phyloP scores from a whole-genome alignment of 2,888 invertebrate species.

The Drosophila paranaensis region DNA sequence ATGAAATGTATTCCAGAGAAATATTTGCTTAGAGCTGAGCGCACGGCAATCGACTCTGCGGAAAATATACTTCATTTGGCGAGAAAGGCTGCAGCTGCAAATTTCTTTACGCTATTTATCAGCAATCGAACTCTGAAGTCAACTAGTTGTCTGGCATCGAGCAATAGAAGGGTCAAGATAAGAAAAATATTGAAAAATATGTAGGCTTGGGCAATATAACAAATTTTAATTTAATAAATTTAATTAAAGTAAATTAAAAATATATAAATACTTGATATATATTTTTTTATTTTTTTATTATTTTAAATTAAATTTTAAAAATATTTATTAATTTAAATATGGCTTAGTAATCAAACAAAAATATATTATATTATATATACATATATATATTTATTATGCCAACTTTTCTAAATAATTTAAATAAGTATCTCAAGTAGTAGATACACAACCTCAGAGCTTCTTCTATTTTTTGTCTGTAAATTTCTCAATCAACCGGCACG shows the following conservation, averaged over 20 bases:
- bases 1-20: neutral
- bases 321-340: too few species aligned
- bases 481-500: neutral
- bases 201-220: too few species aligned
- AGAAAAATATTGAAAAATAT: neutral
- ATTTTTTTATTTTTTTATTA: too few species aligned
- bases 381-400: too few species aligned
- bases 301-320: too few species aligned
- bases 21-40: constrained; percentile 3
- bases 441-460: neutral
- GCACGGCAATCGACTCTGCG: neutral
- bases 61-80: neutral
- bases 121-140: neutral
- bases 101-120: neutral
- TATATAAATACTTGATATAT: too few species aligned
- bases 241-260: too few species aligned
- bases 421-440: too few species aligned
- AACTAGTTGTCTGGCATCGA: neutral
- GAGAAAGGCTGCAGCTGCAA: neutral
- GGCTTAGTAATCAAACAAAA: too few species aligned
- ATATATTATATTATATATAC: too few species aligned
- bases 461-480: neutral
- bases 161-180: neutral
- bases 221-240: too few species aligned
- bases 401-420: too few species aligned